Base-by-base conservation (phyloP, 2,797 vertebrate genomes). In the Chloroceryle inda region DNA sequence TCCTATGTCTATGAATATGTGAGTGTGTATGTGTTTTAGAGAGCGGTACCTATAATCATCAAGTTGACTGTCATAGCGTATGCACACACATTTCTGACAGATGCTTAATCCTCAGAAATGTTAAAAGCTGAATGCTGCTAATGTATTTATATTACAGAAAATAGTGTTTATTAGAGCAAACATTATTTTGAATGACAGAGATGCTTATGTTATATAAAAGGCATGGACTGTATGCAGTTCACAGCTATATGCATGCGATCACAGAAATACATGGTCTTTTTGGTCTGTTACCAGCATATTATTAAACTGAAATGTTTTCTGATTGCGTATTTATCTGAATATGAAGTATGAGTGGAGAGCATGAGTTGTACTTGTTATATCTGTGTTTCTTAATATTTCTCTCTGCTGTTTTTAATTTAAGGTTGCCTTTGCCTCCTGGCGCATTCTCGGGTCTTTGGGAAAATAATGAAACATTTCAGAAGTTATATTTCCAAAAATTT, bases 401-500 rank as follows among this genome's bases (percentile, higher is more conserved):
- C 8, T 78, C 24, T 92, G 14, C 37, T 88, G n/a, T 94, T 84
- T 95, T 95, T 84, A 85, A 81, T 95, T 81, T 79, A 85, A 99
- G 99, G 92, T 98, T 99, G 10, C 99, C 99, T 87, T 98, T 99
- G 84, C 99, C 99, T 73, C 99, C 99, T 19, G 99, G 99, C 59
- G 98, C 99, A 4, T 99, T 99, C 21, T 96, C 99, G 19, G 98
- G 99, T 68, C 98, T 99, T 93, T 99, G 99, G 99, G 98, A 99
- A 98, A 99, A 99, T 97, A 73, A 97, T 24, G 97, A 98, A 62
- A 97, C 98, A 47, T 99, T 99, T 94, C 98, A 98, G 95, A 96
- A 99, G 83, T 97, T 99, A 10, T 99, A 99, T 97, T 99, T 99
- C 96, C 97, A 98, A 61, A 99, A 99, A 96, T 99, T 99, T 97